Percentiles rank a stretch among this genome's conserved stretches.
Conservation (phyloP, 1,140 invertebrate species). For the Achatina immaculata region DNA sequence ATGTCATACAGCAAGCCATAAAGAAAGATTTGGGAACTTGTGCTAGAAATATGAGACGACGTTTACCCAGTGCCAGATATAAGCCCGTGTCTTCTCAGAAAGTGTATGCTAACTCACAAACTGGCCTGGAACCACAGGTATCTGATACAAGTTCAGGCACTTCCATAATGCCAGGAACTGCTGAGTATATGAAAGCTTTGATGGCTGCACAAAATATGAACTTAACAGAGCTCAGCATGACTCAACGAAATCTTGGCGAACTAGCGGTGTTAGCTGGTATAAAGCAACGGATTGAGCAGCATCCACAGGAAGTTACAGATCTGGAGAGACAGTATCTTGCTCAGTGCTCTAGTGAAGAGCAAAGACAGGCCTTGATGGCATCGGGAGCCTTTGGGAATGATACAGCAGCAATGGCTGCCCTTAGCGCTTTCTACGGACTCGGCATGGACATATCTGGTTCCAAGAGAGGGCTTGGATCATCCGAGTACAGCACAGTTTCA, state of each 20-base stretch:
- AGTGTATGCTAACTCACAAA: slow-evolving; percentile 22
- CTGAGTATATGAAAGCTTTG: slow-evolving; percentile 36
- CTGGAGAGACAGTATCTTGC: slow-evolving; percentile 25
- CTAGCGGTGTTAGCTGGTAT: slow-evolving; percentile 41
- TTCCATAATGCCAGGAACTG: background rate
- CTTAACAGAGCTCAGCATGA: slow-evolving; percentile 16
- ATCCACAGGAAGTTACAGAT: slow-evolving; percentile 29
- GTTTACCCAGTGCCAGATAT: slow-evolving; percentile 33
- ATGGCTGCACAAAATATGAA: slow-evolving; percentile 34
- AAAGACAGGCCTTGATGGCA: slow-evolving; percentile 39
- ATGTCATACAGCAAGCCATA: slow-evolving; percentile 39
- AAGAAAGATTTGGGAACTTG: slow-evolving; percentile 46
- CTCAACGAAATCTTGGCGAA: slow-evolving; percentile 39
- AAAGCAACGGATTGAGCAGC: slow-evolving; percentile 38
- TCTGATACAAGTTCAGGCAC: background rate
- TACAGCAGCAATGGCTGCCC: slow-evolving; percentile 32
- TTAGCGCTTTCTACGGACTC: slow-evolving; percentile 34
- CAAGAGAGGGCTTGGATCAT: background rate
- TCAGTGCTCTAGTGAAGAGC: slow-evolving; percentile 40
- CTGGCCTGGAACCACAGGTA: slow-evolving; percentile 11
- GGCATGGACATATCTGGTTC: slow-evolving; percentile 23
- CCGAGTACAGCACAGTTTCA: background rate
- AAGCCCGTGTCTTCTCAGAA: slow-evolving; percentile 30
- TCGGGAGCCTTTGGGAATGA: slow-evolving; percentile 38
- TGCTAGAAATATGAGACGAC: slow-evolving; percentile 44